Evolutionary conservation across 2,888 invertebrate species (phyloP), one percentile per base, ranked within the genome.

Genomic region (Hydrotaea diabolus): DNA sequence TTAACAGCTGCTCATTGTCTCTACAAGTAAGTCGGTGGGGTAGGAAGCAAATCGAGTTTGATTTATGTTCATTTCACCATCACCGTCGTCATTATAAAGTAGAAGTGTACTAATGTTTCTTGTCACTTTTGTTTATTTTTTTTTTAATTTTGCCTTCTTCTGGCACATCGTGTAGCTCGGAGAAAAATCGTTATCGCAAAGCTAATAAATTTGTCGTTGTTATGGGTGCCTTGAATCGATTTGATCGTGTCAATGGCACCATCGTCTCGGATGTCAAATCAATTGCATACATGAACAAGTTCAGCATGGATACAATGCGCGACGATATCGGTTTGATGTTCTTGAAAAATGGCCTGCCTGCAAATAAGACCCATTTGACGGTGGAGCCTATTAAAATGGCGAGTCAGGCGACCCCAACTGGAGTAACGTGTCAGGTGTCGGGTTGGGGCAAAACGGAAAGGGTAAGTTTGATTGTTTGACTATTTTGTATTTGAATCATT

Each of bases 1-100:
- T 77, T 92, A 9, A 91, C 91, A 15, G 92, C 92, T 0, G 92
- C 92, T 2, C 92, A 92, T 72, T 92, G 92, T 26, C 84, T 92
- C 9, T 92, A 88, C 85, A 89, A 91, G 91, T 92, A 74, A 90
- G 89, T 89, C 2, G 53, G 55, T 2, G 55, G 53, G 53, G n/a
- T 7, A n/a, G 19, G 11, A 17, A n/a, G 53, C 4, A 31, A 31
- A 5, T 3, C 17, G 2, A 19, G 2, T 21, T 5, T 26, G 26
- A 59, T 59, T 59, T 26, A 59, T 26, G 13, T 15, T 1, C 26
- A 59, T 26, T 59, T 59, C 26, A 15, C 15, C 9, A 59, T 59
- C 53, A 19, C 5, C 19, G 53, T 62, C 15, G 9, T n/a, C 59
- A 8, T 49, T 39, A 11, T 26, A 55, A 23, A 39, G n/a, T 19